Conservation (phyloP, 2,888 invertebrate genomes). For the Embidobia sp. region DNA sequence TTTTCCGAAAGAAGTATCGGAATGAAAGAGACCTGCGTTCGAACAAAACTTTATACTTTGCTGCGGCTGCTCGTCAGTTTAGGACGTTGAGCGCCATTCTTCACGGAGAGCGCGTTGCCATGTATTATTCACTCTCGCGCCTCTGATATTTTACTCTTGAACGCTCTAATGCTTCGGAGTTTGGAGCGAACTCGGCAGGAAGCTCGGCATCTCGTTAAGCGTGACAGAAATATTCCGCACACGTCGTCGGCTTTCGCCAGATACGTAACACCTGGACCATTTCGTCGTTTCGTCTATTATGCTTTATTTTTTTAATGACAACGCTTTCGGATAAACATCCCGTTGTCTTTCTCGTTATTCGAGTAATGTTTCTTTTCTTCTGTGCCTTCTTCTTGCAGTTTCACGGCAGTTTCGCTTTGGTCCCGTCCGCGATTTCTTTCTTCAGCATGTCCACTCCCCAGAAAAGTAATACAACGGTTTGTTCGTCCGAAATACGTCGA, state of each 20-base stretch:
- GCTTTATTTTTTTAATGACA: conserved; percentile 40
- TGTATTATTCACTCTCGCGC: conserved; percentile 76
- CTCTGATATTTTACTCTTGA: conserved; percentile 77
- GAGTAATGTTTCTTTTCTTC: too few relatives aligned
- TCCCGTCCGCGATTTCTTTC: too few relatives aligned
- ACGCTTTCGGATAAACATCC: conserved; percentile 34
- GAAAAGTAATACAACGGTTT: too few relatives aligned
- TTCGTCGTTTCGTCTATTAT: conserved; percentile 24
- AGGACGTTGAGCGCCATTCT: conserved; percentile 62
- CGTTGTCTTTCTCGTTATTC: too few relatives aligned
- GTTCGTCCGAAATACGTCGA: too few relatives aligned
- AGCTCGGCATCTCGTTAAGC: conserved; percentile 62
- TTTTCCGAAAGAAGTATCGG: conserved; percentile 27
- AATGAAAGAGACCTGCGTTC: conserved; percentile 44
- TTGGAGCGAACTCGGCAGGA: conserved; percentile 50
- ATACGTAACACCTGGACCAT: conserved; percentile 52
- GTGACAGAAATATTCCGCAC: conserved; percentile 64
- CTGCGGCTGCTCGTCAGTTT: conserved; percentile 51
- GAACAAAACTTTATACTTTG: conserved; percentile 66
- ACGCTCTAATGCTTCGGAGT: conserved; percentile 72
- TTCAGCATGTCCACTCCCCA: too few relatives aligned
- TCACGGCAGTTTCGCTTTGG: too few relatives aligned
- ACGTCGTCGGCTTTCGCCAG: conserved; percentile 43
- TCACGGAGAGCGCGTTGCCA: conserved; percentile 66
- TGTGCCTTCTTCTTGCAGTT: too few relatives aligned